Conservation (phyloP, 1,140 invertebrate genomes). For the Galendromus occidentalis region DNA sequence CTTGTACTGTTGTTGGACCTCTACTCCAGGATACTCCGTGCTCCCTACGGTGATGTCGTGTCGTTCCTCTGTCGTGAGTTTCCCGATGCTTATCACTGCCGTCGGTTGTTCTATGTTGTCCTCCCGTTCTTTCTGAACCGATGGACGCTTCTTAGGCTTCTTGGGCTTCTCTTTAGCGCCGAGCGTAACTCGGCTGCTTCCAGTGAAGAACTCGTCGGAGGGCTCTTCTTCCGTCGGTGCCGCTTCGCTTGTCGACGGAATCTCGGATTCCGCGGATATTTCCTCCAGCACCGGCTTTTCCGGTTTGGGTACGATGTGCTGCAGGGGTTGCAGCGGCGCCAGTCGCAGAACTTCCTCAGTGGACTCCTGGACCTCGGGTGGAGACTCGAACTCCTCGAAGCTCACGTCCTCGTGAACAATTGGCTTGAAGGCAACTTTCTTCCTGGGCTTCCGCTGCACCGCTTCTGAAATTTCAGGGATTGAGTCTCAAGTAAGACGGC, state of each 20-base stretch:
- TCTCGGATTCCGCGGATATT: not conserved
- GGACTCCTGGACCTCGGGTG: not conserved
- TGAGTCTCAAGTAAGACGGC: too few relatives aligned
- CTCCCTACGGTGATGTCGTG: not conserved
- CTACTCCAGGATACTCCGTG: not conserved
- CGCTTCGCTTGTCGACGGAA: too few relatives aligned
- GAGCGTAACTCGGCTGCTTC: not conserved
- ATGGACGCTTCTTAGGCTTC: not conserved
- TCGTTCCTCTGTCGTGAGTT: not conserved
- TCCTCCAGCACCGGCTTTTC: not conserved
- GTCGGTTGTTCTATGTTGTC: not conserved
- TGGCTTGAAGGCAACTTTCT: not conserved
- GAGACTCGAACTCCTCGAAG: not conserved
- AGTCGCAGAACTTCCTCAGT: not conserved
- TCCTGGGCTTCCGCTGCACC: not conserved
- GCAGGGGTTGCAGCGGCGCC: not conserved
- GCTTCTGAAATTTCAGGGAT: not conserved
- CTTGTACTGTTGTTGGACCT: not conserved
- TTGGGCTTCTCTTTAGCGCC: not conserved
- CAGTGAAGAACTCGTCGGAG: not conserved
- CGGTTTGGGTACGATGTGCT: not conserved
- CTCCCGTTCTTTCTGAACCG: not conserved
- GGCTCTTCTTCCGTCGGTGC: not conserved
- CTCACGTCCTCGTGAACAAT: slow-evolving; percentile 8
- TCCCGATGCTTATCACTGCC: not conserved